Evolutionary conservation across 2,797 vertebrate species (phyloP).

Genomic region (Allobates femoralis): DNA sequence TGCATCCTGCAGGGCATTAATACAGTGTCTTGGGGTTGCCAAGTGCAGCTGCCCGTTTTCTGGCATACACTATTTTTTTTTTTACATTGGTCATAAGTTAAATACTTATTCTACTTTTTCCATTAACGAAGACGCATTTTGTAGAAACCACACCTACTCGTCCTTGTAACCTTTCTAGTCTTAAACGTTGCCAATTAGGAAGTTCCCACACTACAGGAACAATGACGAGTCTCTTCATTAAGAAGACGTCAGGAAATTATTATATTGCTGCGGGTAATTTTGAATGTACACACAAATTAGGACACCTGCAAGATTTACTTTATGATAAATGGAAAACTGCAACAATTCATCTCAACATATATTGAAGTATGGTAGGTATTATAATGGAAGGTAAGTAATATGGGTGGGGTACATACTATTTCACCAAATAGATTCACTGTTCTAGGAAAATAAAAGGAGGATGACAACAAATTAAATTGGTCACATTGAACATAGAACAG

Average conservation of each 20-base stretch:
- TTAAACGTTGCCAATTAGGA: not conserved
- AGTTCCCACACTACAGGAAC: not conserved
- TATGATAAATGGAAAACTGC: not conserved
- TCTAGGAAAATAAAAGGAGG: not conserved
- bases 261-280: not conserved
- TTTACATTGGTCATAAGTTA: too few species aligned
- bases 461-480: not conserved
- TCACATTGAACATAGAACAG: not conserved
- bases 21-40: too few species aligned
- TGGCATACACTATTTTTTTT: too few species aligned
- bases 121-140: not conserved
- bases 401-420: not conserved
- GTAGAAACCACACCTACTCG: not conserved
- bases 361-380: not conserved
- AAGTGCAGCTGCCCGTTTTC: too few species aligned
- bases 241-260: not conserved
- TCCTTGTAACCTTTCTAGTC: not conserved
- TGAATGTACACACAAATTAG: not conserved
- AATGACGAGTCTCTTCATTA: not conserved
- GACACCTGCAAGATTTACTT: not conserved
- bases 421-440: not conserved
- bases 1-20: too few species aligned
- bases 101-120: not conserved
- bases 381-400: not conserved
- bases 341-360: not conserved